A percentile compares a stretch with the other conserved stretches of the same genome.
Conservation (phyloP, 2,888 invertebrate species). For the Steinernema scapterisci region DNA sequence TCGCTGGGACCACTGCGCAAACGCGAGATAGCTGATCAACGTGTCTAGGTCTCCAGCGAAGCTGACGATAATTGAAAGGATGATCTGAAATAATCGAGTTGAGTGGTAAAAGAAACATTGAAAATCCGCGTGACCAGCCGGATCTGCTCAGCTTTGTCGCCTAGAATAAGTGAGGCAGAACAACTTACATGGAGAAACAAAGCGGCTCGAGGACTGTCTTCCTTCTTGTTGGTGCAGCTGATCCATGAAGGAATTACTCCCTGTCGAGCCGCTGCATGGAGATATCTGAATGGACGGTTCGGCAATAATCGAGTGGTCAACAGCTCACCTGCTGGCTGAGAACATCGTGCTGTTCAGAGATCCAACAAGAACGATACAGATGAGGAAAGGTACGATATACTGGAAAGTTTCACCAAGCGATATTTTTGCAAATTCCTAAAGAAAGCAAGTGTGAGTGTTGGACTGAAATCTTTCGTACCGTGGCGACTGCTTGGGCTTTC, state of each 20-base stretch:
- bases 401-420: slow-evolving; percentile 52
- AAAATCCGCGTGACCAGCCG: too few relatives aligned
- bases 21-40: slow-evolving; percentile 61
- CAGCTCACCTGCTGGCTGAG: slow-evolving; percentile 55
- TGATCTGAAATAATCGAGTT: slow-evolving; percentile 43
- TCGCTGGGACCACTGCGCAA: slow-evolving; percentile 64
- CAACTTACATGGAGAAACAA: slow-evolving; percentile 56
- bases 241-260: slow-evolving; percentile 60
- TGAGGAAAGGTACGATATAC: slow-evolving; percentile 60
- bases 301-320: not conserved
- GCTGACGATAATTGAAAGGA: slow-evolving; percentile 53
- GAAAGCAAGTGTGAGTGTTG: too few relatives aligned
- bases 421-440: too few relatives aligned
- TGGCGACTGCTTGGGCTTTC: slow-evolving; percentile 57
- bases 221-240: slow-evolving; percentile 51
- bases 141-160: too few relatives aligned
- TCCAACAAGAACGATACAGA: slow-evolving; percentile 62
- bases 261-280: slow-evolving; percentile 58
- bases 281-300: slow-evolving; percentile 45
- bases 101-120: too few relatives aligned
- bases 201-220: slow-evolving; percentile 60
- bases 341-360: slow-evolving; percentile 63
- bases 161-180: not conserved
- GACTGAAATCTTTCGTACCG: slow-evolving; percentile 39
- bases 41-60: slow-evolving; percentile 58